These are phyloP conservation scores for Apteryx owenii DNA, from an alignment of 2,113 vertebrate species.

Conservation along the genomic window DNA sequence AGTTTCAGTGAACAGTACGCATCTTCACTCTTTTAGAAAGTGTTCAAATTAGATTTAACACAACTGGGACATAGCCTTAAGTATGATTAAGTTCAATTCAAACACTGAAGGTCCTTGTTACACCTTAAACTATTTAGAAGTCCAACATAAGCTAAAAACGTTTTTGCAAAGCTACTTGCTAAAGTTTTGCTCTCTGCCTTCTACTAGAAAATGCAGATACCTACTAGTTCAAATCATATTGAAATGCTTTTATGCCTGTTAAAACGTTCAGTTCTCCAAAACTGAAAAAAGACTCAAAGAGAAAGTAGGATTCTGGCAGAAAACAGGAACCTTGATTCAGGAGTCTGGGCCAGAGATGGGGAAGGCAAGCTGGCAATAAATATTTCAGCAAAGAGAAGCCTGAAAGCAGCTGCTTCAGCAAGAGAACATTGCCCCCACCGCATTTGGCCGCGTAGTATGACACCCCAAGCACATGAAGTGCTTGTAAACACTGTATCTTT, in stretches of 20 bases:
- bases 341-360: background rate
- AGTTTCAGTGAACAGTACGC: no score
- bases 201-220: background rate
- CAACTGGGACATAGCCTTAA: no score
- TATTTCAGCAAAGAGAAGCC: background rate
- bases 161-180: background rate
- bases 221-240: rapidly evolving
- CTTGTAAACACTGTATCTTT: background rate
- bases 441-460: background rate
- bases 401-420: background rate
- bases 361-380: background rate
- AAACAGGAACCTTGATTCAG: background rate
- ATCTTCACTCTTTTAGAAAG: no score
- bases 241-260: background rate
- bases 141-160: background rate
- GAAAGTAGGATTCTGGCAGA: background rate
- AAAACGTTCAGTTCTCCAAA: background rate
- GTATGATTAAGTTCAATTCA: no score
- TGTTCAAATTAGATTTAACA: no score
- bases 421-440: background rate
- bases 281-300: background rate
- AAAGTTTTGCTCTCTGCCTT: background rate
- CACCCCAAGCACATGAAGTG: background rate
- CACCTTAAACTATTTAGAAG: background rate
- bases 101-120: background rate